Evolutionary conservation across 2,797 vertebrate genomes (phyloP).

Genomic region (Vireo griseus): DNA sequence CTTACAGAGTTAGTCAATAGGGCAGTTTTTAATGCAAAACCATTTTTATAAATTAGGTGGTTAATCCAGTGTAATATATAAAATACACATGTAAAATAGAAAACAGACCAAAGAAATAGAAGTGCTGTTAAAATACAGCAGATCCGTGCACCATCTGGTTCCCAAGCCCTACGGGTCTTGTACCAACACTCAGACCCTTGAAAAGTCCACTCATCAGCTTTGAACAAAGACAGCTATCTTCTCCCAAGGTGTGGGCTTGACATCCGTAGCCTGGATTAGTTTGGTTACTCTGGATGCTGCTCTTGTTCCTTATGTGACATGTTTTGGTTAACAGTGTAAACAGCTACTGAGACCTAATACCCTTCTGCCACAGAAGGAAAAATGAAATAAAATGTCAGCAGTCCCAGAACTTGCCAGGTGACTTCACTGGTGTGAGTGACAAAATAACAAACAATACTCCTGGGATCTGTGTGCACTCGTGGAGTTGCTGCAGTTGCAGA

Average conservation of each 20-base stretch:
- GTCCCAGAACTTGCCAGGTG: neutral
- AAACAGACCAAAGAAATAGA: neutral
- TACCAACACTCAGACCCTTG: neutral
- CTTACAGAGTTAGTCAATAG: neutral
- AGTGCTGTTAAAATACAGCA: neutral
- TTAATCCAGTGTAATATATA: neutral
- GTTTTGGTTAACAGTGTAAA: neutral
- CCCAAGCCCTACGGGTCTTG: accelerated
- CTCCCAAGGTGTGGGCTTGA: neutral
- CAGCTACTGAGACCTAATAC: neutral
- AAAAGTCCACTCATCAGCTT: neutral
- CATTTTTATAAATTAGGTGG: neutral
- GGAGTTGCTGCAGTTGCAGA: neutral
- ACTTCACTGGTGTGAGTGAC: neutral
- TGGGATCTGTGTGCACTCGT: accelerated
- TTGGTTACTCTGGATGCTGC: neutral
- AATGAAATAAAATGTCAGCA: neutral
- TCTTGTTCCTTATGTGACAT: neutral
- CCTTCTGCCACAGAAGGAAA: neutral
- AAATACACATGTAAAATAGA: neutral
- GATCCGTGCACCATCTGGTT: neutral
- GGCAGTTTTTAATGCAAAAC: neutral
- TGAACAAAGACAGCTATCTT: neutral
- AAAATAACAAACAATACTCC: neutral
- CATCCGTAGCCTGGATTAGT: neutral